These are phyloP conservation scores for Megastigmus dorsalis DNA, from an alignment of 2,888 invertebrate genomes.

Conservation along the genomic window DNA sequence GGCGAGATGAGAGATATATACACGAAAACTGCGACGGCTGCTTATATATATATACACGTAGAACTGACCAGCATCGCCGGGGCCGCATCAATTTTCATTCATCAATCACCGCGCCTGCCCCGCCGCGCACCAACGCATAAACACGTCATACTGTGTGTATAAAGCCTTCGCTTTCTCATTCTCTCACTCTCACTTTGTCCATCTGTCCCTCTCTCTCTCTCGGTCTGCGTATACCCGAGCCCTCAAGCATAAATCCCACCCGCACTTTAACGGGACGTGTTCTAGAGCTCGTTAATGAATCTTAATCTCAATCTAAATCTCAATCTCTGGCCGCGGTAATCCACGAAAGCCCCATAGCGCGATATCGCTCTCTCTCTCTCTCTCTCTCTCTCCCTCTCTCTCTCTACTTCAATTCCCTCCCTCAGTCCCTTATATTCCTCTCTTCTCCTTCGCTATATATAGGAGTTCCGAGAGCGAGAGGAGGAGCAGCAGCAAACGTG, in stretches of 20 bases:
- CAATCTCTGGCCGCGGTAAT: conserved; percentile 28
- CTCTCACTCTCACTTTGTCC: background rate
- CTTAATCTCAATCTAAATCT: conserved; percentile 51
- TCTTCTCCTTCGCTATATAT: background rate
- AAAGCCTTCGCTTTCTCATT: background rate
- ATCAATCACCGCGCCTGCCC: conserved; percentile 4
- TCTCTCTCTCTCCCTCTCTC: background rate
- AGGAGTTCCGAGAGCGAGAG: too few relatives aligned
- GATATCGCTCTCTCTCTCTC: background rate
- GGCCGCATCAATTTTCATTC: conserved; percentile 37
- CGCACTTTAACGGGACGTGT: conserved; percentile 37
- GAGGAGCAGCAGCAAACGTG: too few relatives aligned
- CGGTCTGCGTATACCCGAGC: background rate
- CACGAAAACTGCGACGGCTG: too few relatives aligned
- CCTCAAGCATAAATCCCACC: conserved; percentile 2
- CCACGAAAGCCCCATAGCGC: conserved; percentile 5
- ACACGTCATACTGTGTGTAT: background rate
- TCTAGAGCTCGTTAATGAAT: conserved; percentile 46
- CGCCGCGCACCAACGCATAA: background rate
- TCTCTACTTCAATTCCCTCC: background rate
- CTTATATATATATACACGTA: too few relatives aligned
- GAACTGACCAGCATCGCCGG: background rate
- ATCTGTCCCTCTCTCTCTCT: background rate
- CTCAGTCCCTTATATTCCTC: background rate
- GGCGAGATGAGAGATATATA: too few relatives aligned